Base-by-base conservation (phyloP, 2,797 vertebrate genomes). In the Hafferia zeledoni region DNA sequence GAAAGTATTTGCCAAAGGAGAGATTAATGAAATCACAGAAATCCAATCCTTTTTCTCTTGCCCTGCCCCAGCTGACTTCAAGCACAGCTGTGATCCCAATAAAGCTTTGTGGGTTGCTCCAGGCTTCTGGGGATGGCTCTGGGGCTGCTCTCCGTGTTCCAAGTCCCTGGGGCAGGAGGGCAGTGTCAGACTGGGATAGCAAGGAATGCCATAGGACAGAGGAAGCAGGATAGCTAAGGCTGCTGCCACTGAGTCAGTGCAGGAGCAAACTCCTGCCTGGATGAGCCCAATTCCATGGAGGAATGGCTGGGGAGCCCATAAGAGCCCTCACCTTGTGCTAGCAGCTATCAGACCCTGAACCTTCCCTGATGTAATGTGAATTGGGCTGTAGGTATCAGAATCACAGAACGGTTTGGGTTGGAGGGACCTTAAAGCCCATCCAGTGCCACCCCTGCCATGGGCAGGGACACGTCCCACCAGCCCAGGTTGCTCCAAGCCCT, bases 261-360 rank as follows among this genome's bases (percentile, higher is more conserved):
- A 33, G 37, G 37, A 80, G 20, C 55, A 85, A 74, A 33, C 4
- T 6, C n/a, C 25, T 41, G 24, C 33, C 24, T 53, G 64, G 33
- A n/a, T 0, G 0, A 65, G 20, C 11, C 31, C 19, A 19, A n/a
- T 59, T 9, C 19, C 17, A 16, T 23, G 31, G 55, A 56, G 19
- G 25, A 61, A 17, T 0, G 2, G 9, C 35, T 61, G 31, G 35
- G 27, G 19, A 84, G 9, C 4, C 33, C 11, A 2, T 25, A 10
- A 24, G 50, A 63, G 12, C 25, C 33, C 20, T 69, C 56, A 50
- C 27, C 16, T 47, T 35, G 35, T 47, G 30, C 47, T 67, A 53
- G 31, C 4, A 22, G 41, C 5, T 20, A 18, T 17, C 16, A 30
- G 31, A 37, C 28, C 39, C 65, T 11, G 1, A 43, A 20, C 22